Conservation (phyloP, 2,113 vertebrate genomes). For the Platichthys stellatus region DNA sequence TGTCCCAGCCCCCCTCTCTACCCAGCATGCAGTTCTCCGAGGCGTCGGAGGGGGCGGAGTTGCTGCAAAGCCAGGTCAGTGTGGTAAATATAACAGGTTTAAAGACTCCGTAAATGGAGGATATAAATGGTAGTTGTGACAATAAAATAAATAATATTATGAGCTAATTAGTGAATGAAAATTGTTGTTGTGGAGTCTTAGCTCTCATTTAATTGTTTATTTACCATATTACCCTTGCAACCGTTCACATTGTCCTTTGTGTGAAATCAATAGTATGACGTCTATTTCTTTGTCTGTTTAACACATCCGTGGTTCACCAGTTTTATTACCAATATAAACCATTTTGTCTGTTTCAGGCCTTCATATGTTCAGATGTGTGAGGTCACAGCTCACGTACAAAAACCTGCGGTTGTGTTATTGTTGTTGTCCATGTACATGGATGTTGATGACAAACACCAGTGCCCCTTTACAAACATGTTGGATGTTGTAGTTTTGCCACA, state of each 20-base stretch:
- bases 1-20: slow-evolving; percentile 65
- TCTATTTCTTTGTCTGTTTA: not conserved
- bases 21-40: slow-evolving; percentile 81
- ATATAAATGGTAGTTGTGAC: too few relatives aligned
- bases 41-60: slow-evolving; percentile 80
- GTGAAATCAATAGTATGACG: not conserved
- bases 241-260: too few relatives aligned
- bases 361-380: not conserved
- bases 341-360: not conserved
- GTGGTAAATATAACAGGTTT: not conserved
- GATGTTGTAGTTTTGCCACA: not conserved
- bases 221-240: too few relatives aligned
- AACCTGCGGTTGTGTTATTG: not conserved
- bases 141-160: not conserved
- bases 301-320: not conserved
- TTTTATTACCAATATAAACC: not conserved
- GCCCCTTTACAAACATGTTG: not conserved
- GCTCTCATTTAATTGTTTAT: too few relatives aligned
- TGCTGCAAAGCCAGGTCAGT: slow-evolving; percentile 82
- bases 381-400: not conserved
- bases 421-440: not conserved
- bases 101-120: too few relatives aligned
- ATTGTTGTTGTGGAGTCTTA: too few relatives aligned
- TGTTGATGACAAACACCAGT: not conserved
- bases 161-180: too few relatives aligned